Evolutionary conservation across 2,888 invertebrate genomes (phyloP).

Genomic region (Epirrita christyi): DNA sequence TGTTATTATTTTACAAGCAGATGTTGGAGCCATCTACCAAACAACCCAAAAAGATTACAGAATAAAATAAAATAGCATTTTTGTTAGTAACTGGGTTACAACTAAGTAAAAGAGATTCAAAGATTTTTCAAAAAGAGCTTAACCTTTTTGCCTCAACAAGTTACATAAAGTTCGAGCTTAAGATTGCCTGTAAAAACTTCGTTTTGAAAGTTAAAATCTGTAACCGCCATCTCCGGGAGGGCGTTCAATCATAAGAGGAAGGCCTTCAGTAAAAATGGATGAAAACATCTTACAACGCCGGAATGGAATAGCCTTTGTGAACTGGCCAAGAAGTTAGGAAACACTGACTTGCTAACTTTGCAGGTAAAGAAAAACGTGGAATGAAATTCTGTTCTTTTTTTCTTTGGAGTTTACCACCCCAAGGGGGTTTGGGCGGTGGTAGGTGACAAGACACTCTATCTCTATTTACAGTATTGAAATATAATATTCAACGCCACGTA

Average conservation of each 20-base stretch:
- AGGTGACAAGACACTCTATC: background rate
- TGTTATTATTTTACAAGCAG: too few species aligned
- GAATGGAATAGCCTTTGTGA: slow-evolving; percentile 49
- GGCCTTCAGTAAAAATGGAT: slow-evolving; percentile 51
- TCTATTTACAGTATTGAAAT: too few species aligned
- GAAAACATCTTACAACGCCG: slow-evolving; percentile 50
- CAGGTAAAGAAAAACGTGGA: slow-evolving; percentile 32
- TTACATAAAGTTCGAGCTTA: slow-evolving; percentile 46
- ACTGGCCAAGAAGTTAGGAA: slow-evolving; percentile 35
- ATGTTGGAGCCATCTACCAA: too few species aligned
- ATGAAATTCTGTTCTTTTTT: slow-evolving; percentile 18
- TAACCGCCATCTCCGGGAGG: slow-evolving; percentile 45
- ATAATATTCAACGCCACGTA: too few species aligned
- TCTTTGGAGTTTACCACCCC: slow-evolving; percentile 12
- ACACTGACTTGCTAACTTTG: slow-evolving; percentile 46
- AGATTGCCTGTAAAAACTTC: slow-evolving; percentile 52
- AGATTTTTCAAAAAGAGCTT: slow-evolving; percentile 21
- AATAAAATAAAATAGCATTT: slow-evolving; percentile 3
- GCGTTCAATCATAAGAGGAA: slow-evolving; percentile 54
- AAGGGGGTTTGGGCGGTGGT: background rate
- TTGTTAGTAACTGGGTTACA: slow-evolving; percentile 5
- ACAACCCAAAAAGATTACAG: background rate
- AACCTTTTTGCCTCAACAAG: slow-evolving; percentile 39
- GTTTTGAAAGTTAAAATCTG: slow-evolving; percentile 57
- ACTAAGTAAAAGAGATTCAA: slow-evolving; percentile 6